Percentiles rank a stretch among this genome's conserved stretches.
These are phyloP conservation scores for Cebus imitator DNA, from an alignment of 2,113 vertebrate species.

Conservation along the genomic window DNA sequence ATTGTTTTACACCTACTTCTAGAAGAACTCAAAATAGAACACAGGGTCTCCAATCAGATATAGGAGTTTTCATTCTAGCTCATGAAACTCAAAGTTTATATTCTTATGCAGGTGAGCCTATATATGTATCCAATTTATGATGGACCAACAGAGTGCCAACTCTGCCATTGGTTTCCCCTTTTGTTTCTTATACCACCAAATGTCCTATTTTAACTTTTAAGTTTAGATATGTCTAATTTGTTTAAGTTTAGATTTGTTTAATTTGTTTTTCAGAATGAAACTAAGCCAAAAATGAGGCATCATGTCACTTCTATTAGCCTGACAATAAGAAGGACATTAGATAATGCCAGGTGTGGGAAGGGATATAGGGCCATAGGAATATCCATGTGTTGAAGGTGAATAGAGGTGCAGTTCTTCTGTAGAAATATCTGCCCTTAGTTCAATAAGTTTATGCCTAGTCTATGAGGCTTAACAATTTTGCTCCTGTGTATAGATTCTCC, in stretches of 20 bases:
- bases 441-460: not conserved
- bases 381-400: not conserved
- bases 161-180: not conserved
- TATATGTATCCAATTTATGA: not conserved
- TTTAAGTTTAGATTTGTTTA: not conserved
- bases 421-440: not conserved
- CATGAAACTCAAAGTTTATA: not conserved
- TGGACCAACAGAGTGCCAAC: not conserved
- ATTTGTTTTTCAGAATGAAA: constrained; percentile 21
- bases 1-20: constrained; percentile 5
- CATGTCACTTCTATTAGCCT: not conserved
- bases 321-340: not conserved
- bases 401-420: not conserved
- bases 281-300: not conserved
- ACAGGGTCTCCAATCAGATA: not conserved
- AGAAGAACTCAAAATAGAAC: not conserved
- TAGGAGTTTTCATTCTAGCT: not conserved
- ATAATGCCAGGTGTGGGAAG: not conserved
- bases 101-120: not conserved
- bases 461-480: not conserved
- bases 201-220: not conserved
- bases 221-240: not conserved
- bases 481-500: not conserved
- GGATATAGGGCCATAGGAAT: not conserved
- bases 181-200: not conserved